Evolutionary conservation across 1,140 invertebrate genomes (phyloP).

Genomic region (Cherax destructor): DNA sequence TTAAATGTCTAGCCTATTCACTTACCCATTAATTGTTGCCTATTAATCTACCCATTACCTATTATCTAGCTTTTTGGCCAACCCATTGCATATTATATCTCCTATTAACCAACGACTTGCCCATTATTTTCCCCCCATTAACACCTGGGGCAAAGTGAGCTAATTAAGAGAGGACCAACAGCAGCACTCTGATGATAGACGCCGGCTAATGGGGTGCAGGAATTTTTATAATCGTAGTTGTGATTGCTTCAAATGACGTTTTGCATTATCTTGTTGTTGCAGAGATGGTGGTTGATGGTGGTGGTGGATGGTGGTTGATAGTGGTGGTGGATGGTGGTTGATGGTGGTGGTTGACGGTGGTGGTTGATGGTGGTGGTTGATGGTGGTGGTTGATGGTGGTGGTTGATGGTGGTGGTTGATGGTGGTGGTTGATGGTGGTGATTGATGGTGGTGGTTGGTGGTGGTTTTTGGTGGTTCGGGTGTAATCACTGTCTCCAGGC

Average conservation of each 20-base stretch:
- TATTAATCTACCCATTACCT: neutral
- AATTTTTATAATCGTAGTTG: conserved; percentile 29
- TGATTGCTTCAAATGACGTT: conserved; percentile 29
- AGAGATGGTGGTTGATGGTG: conserved; percentile 6
- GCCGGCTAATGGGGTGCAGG: conserved; percentile 25
- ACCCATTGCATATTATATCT: neutral
- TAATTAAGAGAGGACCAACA: conserved; percentile 38
- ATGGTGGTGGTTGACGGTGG: neutral
- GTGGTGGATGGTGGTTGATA: neutral
- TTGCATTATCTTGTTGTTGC: conserved; percentile 45
- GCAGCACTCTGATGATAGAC: conserved; percentile 21
- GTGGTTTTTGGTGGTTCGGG: neutral
- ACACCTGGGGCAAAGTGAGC: conserved; percentile 24
- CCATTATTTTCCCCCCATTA: conserved; percentile 12
- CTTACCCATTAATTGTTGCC: too few species aligned
- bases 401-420: neutral
- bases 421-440: neutral
- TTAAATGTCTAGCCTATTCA: too few species aligned
- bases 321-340: too few species aligned
- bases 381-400: neutral
- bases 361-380: too few species aligned
- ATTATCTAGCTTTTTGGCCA: neutral
- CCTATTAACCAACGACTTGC: neutral
- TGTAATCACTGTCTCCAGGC: neutral
- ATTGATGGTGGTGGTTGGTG: neutral